Evolutionary conservation across 2,113 vertebrate genomes (phyloP).

Genomic region (Nothoprocta perdicaria): DNA sequence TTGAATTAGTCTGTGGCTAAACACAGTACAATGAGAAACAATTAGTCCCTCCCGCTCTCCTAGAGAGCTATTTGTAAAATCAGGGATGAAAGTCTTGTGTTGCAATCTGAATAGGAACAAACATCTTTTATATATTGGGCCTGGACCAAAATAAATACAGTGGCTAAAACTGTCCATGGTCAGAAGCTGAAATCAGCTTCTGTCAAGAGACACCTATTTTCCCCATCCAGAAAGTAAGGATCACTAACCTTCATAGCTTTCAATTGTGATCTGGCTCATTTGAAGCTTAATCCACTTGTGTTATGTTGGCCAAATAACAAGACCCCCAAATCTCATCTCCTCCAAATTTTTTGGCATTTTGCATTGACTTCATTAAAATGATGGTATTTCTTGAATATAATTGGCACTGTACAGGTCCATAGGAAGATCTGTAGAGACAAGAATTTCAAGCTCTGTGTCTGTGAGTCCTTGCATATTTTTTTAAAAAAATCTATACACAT

Average conservation of each 20-base stretch:
- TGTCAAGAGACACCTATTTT: neutral
- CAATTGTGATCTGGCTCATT: neutral
- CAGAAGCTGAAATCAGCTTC: neutral
- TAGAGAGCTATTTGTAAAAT: constrained; percentile 44
- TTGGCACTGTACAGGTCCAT: neutral
- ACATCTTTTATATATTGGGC: neutral
- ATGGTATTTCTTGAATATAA: neutral
- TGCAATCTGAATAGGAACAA: neutral
- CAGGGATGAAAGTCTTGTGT: neutral
- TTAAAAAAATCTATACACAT: neutral
- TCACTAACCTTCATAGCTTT: neutral
- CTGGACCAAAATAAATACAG: neutral
- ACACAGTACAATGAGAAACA: neutral
- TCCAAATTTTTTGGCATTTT: neutral
- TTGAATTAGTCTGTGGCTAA: constrained; percentile 26
- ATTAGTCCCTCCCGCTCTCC: neutral
- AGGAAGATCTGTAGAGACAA: constrained; percentile 27
- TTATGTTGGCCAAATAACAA: neutral
- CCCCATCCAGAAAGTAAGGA: neutral
- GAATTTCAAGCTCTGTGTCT: constrained; percentile 26
- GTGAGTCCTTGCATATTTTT: constrained; percentile 9
- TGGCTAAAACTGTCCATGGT: neutral
- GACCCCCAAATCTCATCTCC: neutral
- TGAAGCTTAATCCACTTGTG: constrained; percentile 13
- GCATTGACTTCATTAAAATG: neutral